A percentile compares a stretch with the other conserved stretches of the same genome.
Evolutionary conservation across 2,113 vertebrate species (phyloP).

Genomic region (Pheucticus melanocephalus): DNA sequence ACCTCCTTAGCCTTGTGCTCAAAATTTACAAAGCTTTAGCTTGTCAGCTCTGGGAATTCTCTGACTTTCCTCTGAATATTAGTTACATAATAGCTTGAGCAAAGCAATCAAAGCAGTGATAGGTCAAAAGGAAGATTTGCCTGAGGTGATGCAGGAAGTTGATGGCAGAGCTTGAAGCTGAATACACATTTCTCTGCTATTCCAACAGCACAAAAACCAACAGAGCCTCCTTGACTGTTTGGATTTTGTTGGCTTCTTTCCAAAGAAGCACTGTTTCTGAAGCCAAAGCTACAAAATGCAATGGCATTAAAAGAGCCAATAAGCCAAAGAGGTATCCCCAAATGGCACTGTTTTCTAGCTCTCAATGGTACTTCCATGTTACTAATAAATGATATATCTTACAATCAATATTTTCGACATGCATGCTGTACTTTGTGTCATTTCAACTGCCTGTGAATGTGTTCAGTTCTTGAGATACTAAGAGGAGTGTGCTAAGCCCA

Average conservation of each 20-base stretch:
- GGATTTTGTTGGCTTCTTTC: conserved; percentile 36
- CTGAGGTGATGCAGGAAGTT: conserved; percentile 55
- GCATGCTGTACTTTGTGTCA: neutral
- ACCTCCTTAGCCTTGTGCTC: conserved; percentile 13
- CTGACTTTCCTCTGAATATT: conserved; percentile 26
- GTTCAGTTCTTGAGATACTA: neutral
- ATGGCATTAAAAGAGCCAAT: neutral
- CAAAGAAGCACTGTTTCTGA: conserved; percentile 17
- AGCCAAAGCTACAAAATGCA: conserved; percentile 24
- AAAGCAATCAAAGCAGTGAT: conserved; percentile 51
- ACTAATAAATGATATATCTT: neutral
- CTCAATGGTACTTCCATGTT: neutral
- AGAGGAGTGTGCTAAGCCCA: neutral
- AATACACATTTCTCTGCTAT: conserved; percentile 37
- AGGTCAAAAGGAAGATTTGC: conserved; percentile 66
- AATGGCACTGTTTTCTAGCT: neutral
- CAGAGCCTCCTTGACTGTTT: neutral
- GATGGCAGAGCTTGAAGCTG: conserved; percentile 54
- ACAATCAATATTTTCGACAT: neutral
- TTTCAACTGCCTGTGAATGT: neutral
- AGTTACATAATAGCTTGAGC: conserved; percentile 61
- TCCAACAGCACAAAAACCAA: conserved; percentile 12
- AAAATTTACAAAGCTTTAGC: conserved; percentile 51
- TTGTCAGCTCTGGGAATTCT: conserved; percentile 60
- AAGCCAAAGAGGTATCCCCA: conserved; percentile 7